Conservation (phyloP, 2,113 vertebrate genomes). For the Gambusia affinis region DNA sequence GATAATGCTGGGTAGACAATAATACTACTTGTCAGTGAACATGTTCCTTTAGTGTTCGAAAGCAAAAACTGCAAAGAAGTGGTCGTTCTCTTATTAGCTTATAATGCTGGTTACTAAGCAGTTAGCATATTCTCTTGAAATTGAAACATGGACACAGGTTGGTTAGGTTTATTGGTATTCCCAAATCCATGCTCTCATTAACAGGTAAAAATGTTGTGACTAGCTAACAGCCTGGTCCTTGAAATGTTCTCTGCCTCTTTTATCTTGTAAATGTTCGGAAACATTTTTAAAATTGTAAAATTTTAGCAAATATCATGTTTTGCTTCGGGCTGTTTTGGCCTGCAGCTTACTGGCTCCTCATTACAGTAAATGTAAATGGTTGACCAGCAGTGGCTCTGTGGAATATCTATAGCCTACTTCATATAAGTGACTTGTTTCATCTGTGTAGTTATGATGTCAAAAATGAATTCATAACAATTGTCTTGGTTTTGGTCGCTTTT, state of each 20-base stretch:
- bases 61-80: too few relatives aligned
- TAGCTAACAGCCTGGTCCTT: neutral
- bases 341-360: neutral
- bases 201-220: neutral
- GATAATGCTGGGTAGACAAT: too few relatives aligned
- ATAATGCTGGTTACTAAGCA: neutral
- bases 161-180: neutral
- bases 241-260: neutral
- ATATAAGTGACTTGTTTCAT: neutral
- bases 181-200: neutral
- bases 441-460: neutral
- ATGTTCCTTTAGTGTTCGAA: neutral
- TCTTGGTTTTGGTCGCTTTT: slow-evolving; percentile 11
- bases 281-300: too few relatives aligned
- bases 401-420: too few relatives aligned
- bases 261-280: neutral
- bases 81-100: neutral
- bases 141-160: neutral
- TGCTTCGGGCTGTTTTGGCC: neutral
- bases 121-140: neutral
- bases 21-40: neutral
- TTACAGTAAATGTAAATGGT: neutral
- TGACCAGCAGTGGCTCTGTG: neutral
- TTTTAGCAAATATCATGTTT: neutral
- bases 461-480: neutral